Evolutionary conservation across 2,113 vertebrate species (phyloP).

Genomic region (Setophaga kirtlandii): DNA sequence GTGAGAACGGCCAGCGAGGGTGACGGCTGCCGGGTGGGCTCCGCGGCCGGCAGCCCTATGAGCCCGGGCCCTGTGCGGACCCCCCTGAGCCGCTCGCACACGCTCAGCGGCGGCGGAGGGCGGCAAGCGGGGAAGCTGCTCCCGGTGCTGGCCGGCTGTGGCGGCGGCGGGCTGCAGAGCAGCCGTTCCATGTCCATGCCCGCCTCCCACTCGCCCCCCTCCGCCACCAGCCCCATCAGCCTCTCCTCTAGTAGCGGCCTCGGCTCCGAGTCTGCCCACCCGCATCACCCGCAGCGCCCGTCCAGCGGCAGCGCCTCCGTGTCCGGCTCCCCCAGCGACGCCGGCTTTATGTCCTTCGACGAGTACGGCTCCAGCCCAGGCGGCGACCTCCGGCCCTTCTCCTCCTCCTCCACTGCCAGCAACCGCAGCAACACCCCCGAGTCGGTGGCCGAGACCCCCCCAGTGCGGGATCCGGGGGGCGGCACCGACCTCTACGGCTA

Average conservation of each 20-base stretch:
- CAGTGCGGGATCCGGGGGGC: conserved; percentile 74
- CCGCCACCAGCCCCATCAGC: conserved; percentile 80
- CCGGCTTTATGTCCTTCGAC: conserved; percentile 92
- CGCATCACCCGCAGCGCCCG: conserved; percentile 79
- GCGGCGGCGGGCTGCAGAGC: conserved; percentile 80
- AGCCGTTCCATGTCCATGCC: conserved; percentile 94
- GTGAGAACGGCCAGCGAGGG: conserved; percentile 86
- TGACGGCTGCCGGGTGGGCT: conserved; percentile 81
- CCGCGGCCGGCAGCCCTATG: conserved; percentile 85
- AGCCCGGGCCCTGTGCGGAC: conserved; percentile 84
- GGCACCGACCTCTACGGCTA: conserved; percentile 84
- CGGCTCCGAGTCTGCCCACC: conserved; percentile 79
- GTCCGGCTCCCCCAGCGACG: conserved; percentile 91
- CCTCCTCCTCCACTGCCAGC: conserved; percentile 64
- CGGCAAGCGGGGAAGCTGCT: conserved; percentile 43
- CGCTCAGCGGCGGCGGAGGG: conserved; percentile 68
- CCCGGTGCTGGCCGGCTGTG: conserved; percentile 62
- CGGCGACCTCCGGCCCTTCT: conserved; percentile 77
- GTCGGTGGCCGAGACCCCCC: conserved; percentile 86
- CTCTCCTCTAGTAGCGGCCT: conserved; percentile 84
- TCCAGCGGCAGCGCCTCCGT: conserved; percentile 91
- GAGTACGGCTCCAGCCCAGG: conserved; percentile 92
- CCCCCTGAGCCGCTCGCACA: conserved; percentile 88
- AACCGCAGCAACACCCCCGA: conserved; percentile 90
- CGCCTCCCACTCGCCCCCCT: conserved; percentile 84